A percentile compares a stretch with the other conserved stretches of the same genome.
Conservation (phyloP, 2,888 invertebrate species). For the Orchesellides sinensis region DNA sequence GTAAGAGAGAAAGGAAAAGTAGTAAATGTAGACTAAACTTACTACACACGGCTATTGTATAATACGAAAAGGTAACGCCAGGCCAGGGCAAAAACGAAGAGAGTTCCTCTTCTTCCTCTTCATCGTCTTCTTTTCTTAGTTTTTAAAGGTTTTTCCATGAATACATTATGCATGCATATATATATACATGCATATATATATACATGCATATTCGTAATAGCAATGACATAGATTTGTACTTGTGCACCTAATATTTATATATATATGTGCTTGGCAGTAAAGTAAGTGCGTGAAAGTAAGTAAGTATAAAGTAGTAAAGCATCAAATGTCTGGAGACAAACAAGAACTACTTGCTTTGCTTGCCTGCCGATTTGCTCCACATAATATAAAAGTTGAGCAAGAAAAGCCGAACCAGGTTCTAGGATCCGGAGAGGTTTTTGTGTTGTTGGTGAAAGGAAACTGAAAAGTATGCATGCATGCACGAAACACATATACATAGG, state of each 20-base stretch:
- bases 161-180: constrained; percentile 57
- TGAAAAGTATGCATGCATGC: constrained; percentile 45
- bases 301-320: constrained; percentile 21
- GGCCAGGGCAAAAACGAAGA: no score
- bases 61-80: no score
- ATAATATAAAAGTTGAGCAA: not conserved
- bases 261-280: not conserved
- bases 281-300: not conserved
- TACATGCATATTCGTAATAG: no score
- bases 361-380: constrained; percentile 40
- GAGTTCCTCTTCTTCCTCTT: not conserved
- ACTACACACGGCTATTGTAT: no score
- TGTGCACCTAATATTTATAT: not conserved
- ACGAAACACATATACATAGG: constrained; percentile 35
- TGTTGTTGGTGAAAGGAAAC: constrained; percentile 43
- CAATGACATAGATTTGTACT: not conserved
- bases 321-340: constrained; percentile 52
- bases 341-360: constrained; percentile 36
- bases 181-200: constrained; percentile 14
- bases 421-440: constrained; percentile 21
- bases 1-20: no score
- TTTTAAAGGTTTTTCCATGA: constrained; percentile 44
- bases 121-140: constrained; percentile 4
- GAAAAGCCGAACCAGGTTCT: not conserved
- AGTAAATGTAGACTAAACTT: no score